Evolutionary conservation across 2,797 vertebrate species (phyloP), one percentile per base, ranked within the genome.

Genomic region (Amblyraja radiata): DNA sequence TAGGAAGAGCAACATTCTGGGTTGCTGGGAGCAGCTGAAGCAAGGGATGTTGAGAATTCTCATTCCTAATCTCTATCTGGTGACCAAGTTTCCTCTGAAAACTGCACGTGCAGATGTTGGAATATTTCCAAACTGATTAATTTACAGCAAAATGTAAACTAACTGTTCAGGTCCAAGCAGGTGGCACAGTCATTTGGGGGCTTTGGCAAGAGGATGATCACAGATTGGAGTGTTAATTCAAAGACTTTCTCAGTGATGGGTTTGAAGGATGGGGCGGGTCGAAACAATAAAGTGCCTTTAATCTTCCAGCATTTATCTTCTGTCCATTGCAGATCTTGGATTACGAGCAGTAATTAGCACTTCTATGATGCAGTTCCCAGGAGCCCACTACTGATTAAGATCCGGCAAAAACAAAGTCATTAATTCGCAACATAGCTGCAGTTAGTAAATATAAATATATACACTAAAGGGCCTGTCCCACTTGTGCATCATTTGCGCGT

Each of bases 81-180:
- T 58, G 80, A 25, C 46, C 80, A 58, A 65, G 61, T 21, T 61
- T n/a, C 61, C 68, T 61, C 84, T 88, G 84, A 21, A 36, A 68
- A 46, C 14, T 65, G 61, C 61, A 88, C 61, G 84, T 65, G 58
- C 61, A 58, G 83, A 86, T 63, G 36, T 8, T 65, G 84, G 84
- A 88, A 65, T 68, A 65, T 36, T 65, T 68, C 84, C 84, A 36
- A 88, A 68, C 84, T 65, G 8, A 65, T 88, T 88, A 61, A 88
- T 32, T 88, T 88, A 16, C 61, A 88, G 68, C 18, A 88, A 68
- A 23, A 21, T 21, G 28, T 36, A 88, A 88, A 88, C 84, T 65
- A 88, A 88, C 61, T 13, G n/a, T 88, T 88, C 61, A 68, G 61
- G 61, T 10, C 84, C n/a, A 68, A 65, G 28, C 61, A 88, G 84